A percentile compares a stretch with the other conserved stretches of the same genome.
These are phyloP conservation scores for Callospermophilus lateralis DNA, from an alignment of 2,113 vertebrate genomes.

Conservation along the genomic window DNA sequence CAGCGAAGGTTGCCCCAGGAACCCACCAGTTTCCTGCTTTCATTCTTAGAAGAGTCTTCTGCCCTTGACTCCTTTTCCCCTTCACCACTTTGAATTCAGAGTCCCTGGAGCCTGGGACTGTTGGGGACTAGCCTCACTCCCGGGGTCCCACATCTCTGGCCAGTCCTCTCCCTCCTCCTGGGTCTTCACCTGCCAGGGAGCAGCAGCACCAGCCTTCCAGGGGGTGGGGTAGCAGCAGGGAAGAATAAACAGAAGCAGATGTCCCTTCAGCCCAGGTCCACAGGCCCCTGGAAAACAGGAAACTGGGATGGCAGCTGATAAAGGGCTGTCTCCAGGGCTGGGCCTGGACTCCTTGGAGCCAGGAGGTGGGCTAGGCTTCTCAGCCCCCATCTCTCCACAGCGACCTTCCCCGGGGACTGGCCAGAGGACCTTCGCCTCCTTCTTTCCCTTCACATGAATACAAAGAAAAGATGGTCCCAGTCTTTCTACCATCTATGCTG, in stretches of 20 bases:
- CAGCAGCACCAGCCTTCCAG: not conserved
- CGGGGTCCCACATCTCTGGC: not conserved
- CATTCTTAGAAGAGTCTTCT: not conserved
- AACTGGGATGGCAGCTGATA: slow-evolving; percentile 49
- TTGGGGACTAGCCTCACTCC: not conserved
- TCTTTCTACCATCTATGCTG: not conserved
- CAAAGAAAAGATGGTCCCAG: not conserved
- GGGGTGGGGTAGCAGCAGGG: slow-evolving; percentile 50
- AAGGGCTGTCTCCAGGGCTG: slow-evolving; percentile 19
- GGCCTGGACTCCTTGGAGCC: not conserved
- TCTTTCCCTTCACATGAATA: not conserved
- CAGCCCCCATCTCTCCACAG: not conserved
- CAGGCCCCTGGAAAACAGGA: not conserved
- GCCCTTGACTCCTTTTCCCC: not conserved
- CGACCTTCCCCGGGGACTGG: not conserved
- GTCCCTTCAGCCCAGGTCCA: not conserved
- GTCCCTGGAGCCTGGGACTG: not conserved
- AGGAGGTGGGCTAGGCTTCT: not conserved
- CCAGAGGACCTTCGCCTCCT: not conserved
- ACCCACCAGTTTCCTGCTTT: not conserved
- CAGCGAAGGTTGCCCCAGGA: not conserved
- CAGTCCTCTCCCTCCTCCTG: not conserved
- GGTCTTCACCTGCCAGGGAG: not conserved
- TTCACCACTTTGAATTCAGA: not conserved
- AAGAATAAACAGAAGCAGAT: slow-evolving; percentile 74